Percentiles rank a stretch among this genome's conserved stretches.
Evolutionary conservation across 92 coral and sea anemone species (phyloP).

Genomic region (Paramuricea clavata): DNA sequence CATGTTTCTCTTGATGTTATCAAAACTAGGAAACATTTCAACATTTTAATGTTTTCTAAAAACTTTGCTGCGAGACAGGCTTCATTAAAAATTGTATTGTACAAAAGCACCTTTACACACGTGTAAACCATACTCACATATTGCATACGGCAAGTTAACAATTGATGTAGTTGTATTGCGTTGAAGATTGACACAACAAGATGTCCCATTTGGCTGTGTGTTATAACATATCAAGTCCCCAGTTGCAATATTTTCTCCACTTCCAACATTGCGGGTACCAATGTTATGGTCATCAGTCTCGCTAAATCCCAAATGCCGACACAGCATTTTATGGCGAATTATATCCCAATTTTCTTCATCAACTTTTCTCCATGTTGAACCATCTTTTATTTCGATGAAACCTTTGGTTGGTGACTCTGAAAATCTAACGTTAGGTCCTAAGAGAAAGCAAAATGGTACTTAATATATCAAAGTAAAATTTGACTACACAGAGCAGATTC

Average conservation of each 20-base stretch:
- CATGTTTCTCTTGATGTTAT: too few species aligned
- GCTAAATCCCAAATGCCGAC: neutral
- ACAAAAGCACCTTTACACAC: neutral
- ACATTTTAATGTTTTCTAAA: too few species aligned
- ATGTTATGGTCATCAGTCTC: neutral
- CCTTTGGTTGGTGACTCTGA: too few species aligned
- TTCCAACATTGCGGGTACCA: neutral
- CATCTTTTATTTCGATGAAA: neutral
- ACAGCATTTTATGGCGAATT: neutral
- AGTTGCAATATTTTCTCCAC: neutral
- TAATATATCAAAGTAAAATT: too few species aligned
- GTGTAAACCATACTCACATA: neutral
- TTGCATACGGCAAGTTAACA: neutral
- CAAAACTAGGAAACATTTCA: too few species aligned
- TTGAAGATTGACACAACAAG: constrained; percentile 4
- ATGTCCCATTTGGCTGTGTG: neutral
- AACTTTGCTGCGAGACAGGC: neutral
- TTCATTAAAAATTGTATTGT: too few species aligned
- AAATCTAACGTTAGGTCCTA: too few species aligned
- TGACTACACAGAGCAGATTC: too few species aligned
- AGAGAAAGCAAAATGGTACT: too few species aligned
- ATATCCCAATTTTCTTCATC: neutral
- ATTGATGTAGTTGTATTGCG: neutral
- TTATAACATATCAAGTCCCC: constrained; percentile 14
- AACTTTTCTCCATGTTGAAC: neutral